Evolutionary conservation across 1,140 invertebrate genomes (phyloP).

Genomic region (Radopholus similis): DNA sequence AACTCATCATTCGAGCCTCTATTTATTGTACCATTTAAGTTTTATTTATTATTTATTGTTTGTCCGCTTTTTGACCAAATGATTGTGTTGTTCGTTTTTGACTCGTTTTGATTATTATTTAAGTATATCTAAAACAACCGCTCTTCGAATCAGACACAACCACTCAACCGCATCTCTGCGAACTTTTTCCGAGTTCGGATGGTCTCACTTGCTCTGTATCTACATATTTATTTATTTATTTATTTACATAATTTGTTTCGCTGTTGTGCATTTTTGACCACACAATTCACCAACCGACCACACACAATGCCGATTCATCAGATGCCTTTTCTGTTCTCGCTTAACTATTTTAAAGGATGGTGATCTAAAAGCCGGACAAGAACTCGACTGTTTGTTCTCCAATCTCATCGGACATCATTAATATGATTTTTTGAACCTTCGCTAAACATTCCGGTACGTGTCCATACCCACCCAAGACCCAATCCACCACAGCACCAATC

Average conservation of each 20-base stretch:
- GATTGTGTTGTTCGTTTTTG: neutral
- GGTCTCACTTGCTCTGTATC: slow-evolving; percentile 2
- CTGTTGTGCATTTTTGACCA: neutral
- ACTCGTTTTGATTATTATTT: neutral
- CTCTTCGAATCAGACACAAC: neutral
- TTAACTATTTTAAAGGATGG: too few relatives aligned
- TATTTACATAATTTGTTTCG: neutral
- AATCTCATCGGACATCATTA: too few relatives aligned
- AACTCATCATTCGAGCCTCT: too few relatives aligned
- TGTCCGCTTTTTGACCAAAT: neutral
- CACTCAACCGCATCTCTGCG: neutral
- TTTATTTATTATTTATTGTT: neutral
- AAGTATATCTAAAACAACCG: neutral
- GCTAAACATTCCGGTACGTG: too few relatives aligned
- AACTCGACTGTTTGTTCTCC: too few relatives aligned
- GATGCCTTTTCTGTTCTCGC: too few relatives aligned
- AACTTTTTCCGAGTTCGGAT: neutral
- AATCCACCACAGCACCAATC: too few relatives aligned
- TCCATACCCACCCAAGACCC: too few relatives aligned
- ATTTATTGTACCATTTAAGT: too few relatives aligned
- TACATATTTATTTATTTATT: neutral
- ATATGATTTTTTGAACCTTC: too few relatives aligned
- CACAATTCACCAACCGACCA: neutral
- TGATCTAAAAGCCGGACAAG: too few relatives aligned
- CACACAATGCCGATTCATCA: neutral